Evolutionary conservation across 2,113 vertebrate species (phyloP), one percentile per base, ranked within the genome.

Genomic region (Xerus inauris): DNA sequence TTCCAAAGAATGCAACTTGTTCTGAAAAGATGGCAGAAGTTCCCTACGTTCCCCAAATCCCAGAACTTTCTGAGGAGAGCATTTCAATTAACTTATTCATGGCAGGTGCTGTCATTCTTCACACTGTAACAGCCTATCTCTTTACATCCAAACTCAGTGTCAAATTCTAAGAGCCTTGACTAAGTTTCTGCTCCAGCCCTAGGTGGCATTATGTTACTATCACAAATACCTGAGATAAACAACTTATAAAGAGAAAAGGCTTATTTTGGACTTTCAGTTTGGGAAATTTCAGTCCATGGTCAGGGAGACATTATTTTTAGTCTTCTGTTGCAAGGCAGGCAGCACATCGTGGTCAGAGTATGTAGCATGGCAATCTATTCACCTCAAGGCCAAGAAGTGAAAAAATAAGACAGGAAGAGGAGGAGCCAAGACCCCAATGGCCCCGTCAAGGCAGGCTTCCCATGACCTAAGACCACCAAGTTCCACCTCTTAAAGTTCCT

Each of bases 21-120:
- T 94, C 83, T 89, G 32, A 90, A 94, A 86, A 75, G 38, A 91
- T 17, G 26, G 6, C 67, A 71, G 45, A 42, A 47, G 19, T 79
- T 77, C 45, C 65, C 13, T 65, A 0, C 32, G 0, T 62, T 26
- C 42, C 40, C 42, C 40, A 75, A 64, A 75, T 40, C 12, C 28
- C 73, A 82, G 51, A 19, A 64, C 0, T 0, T 19, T 57, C 40
- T 81, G 32, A 92, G 19, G 24, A 24, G 8, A 57, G 17, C 40
- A 73, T 32, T n/a, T 71, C 81, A 80, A 84, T 75, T 47, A 67
- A 7, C 7, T 6, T 87, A 26, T 5, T 32, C 45, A 40, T n/a
- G 59, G 3, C 6, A 2, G 26, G 5, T 11, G 14, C 30, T 6
- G 3, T 13, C 10, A 11, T 87, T 73, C 57, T 35, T 17, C 14